Base-by-base conservation (phyloP, 2,113 vertebrate genomes). In the Carettochelys insculpta region DNA sequence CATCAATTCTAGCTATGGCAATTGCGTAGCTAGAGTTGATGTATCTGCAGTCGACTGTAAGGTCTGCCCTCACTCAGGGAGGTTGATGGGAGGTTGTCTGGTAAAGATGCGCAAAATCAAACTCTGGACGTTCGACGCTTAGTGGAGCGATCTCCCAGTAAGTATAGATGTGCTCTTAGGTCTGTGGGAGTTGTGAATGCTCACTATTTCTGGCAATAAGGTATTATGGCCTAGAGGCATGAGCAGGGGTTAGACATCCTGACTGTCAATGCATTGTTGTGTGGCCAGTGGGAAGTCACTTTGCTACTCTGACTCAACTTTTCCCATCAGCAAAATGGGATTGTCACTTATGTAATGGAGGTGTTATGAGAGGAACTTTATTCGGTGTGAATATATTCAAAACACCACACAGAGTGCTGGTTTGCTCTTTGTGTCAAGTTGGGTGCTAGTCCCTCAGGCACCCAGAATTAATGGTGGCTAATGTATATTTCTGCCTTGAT, bases 211-310 rank as follows among this genome's bases (percentile, higher is more conserved):
- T 90, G 56, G 14, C 19, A 3, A 1, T 11, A 24, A 14, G 82
- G 43, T 20, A 34, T 61, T 11, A 38, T 38, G n/a, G 61, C 61
- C 1, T 34, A 19, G 1, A 0, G 43, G 82, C 38, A 1, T 0
- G 43, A 34, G 6, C 6, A n/a, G 29, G n/a, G 79, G 31, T 61
- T 85, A n/a, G 38, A 86, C 82, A 43, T 17, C 2, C 2, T 88
- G 0, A 0, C 84, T 78, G 31, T 12, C 17, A 50, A 52, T 71
- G 3, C 52, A 20, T 71, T 88, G 25, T 65, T 88, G 41, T 2
- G 2, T n/a, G 41, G 48, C 24, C 75, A 78, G 51, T 61, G 77
- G 53, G 10, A 77, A 86, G 20, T 82, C 80, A 31, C 29, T 76
- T 47, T 48, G 38, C 38, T 17, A 78, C n/a, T 53, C 78, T 80